Evolutionary conservation across 92 coral and sea anemone species (phyloP).

Genomic region (Hydrozoanthus gracilis): DNA sequence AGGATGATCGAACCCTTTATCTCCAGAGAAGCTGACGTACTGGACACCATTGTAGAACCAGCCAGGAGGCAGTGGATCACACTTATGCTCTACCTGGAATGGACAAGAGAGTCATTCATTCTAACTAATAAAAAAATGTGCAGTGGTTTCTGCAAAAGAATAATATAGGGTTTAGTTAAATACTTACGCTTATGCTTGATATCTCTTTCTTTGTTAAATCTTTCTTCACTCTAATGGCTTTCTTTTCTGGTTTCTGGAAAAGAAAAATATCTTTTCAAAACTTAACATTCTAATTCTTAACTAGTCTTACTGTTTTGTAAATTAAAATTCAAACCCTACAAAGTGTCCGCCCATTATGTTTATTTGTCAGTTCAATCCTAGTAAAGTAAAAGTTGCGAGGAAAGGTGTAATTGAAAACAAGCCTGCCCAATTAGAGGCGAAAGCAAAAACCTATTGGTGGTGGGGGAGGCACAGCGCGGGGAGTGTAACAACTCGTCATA

Average conservation of each 20-base stretch:
- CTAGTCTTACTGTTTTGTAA: too few relatives aligned
- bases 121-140: neutral
- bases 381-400: too few relatives aligned
- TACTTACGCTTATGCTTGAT: slow-evolving; percentile 68
- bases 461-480: too few relatives aligned
- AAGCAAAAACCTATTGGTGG: too few relatives aligned
- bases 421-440: too few relatives aligned
- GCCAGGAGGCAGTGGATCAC: slow-evolving; percentile 84
- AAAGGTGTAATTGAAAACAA: too few relatives aligned
- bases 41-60: slow-evolving; percentile 88
- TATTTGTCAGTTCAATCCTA: too few relatives aligned
- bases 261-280: neutral
- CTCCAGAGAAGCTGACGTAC: slow-evolving; percentile 84
- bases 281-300: too few relatives aligned
- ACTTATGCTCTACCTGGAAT: slow-evolving; percentile 73
- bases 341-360: too few relatives aligned
- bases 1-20: slow-evolving; percentile 79
- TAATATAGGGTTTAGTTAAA: neutral
- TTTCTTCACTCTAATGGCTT: slow-evolving; percentile 52
- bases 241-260: slow-evolving; percentile 74
- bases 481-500: too few relatives aligned
- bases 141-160: neutral
- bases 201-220: slow-evolving; percentile 77
- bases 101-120: neutral
- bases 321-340: neutral